Evolutionary conservation across 2,888 invertebrate genomes (phyloP).

Genomic region (Cinara cedri): DNA sequence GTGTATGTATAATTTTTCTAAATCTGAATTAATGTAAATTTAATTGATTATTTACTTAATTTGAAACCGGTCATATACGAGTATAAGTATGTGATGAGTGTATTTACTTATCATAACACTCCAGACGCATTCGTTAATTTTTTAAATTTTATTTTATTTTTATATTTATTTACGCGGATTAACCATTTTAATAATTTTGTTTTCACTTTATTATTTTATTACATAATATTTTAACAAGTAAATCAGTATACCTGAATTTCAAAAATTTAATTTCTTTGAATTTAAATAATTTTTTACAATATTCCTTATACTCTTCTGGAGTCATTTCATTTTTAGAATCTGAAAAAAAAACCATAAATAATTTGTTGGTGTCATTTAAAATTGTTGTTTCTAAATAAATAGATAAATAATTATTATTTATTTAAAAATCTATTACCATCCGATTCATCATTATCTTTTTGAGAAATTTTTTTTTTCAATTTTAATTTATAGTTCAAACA

Average conservation of each 20-base stretch:
- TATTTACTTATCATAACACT: no score
- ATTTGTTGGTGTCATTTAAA: neutral
- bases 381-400: no score
- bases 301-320: constrained; percentile 48
- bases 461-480: constrained; percentile 64
- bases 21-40: no score
- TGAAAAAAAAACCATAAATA: constrained; percentile 11
- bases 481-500: constrained; percentile 87
- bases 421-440: neutral
- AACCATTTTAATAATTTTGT: no score
- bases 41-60: no score
- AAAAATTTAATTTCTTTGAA: constrained; percentile 58
- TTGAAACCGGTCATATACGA: no score
- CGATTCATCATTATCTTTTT: constrained; percentile 58
- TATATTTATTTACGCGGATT: no score
- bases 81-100: no score
- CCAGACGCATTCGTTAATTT: no score
- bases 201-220: no score
- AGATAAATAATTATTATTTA: neutral
- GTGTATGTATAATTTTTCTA: no score
- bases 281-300: constrained; percentile 56
- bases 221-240: neutral
- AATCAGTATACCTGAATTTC: constrained; percentile 45
- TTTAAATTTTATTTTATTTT: no score
- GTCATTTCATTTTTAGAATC: neutral